phyloP scores from a whole-genome alignment of 2,888 invertebrate genomes.

The Xestoiulus laeticollis region DNA sequence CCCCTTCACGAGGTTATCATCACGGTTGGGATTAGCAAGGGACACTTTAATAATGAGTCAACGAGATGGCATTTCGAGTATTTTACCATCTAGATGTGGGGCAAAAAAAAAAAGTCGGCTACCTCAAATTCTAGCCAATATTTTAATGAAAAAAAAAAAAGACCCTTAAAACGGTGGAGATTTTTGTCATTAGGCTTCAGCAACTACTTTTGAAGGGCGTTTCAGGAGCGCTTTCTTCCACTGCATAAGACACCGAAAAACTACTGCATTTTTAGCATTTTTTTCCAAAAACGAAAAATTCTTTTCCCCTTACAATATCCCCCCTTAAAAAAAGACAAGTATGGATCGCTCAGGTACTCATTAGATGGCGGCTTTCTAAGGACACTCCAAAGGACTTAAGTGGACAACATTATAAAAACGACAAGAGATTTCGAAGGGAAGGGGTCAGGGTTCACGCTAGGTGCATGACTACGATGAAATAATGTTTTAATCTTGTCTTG shows the following conservation, averaged over 20 bases:
- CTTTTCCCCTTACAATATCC: too few species aligned
- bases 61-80: not conserved
- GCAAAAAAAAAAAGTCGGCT: too few species aligned
- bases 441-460: too few species aligned
- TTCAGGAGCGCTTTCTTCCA: not conserved
- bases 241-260: conserved; percentile 23
- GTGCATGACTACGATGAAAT: too few species aligned
- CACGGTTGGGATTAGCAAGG: not conserved
- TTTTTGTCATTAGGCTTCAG: not conserved
- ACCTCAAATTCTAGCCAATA: not conserved
- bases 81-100: too few species aligned
- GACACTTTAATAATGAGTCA: conserved; percentile 20
- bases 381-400: not conserved
- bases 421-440: too few species aligned
- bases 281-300: conserved; percentile 1
- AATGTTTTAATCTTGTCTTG: too few species aligned
- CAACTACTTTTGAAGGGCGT: not conserved
- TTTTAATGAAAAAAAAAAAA: conserved; percentile 15
- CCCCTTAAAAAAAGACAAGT: not conserved
- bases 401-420: not conserved
- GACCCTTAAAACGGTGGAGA: conserved; percentile 15
- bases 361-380: not conserved
- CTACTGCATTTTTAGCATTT: not conserved
- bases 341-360: conserved; percentile 6
- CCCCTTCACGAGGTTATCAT: not conserved